Evolutionary conservation across 1,140 invertebrate genomes (phyloP).

Genomic region (Oncopodura yosiiana): DNA sequence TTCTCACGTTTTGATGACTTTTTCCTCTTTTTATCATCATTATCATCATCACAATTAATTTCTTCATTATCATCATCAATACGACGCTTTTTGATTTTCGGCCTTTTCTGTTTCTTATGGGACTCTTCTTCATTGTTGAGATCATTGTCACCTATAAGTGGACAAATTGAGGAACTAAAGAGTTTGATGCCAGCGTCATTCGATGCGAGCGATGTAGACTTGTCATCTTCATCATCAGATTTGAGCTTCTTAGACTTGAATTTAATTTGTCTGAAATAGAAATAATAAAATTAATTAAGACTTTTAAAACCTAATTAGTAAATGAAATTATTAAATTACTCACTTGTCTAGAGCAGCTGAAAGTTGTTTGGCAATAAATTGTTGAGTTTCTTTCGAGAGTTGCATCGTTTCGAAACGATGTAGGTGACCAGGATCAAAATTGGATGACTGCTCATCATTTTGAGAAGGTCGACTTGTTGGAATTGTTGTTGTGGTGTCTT

Average conservation of each 20-base stretch:
- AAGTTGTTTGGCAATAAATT: slow-evolving; percentile 28
- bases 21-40: slow-evolving; percentile 8
- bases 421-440: slow-evolving; percentile 16
- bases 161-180: slow-evolving; percentile 11
- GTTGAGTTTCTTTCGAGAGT: slow-evolving; percentile 16
- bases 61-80: not conserved
- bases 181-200: slow-evolving; percentile 24
- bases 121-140: not conserved
- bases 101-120: not conserved
- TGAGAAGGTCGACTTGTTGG: too few relatives aligned
- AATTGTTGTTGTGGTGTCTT: too few relatives aligned
- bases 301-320: not conserved
- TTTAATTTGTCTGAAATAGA: slow-evolving; percentile 4
- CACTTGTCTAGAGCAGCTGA: slow-evolving; percentile 22
- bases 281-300: not conserved
- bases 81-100: slow-evolving; percentile 8
- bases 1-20: not conserved
- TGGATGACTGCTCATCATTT: too few relatives aligned
- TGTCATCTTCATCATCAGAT: not conserved
- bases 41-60: slow-evolving; percentile 14
- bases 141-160: slow-evolving; percentile 2
- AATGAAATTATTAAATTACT: not conserved
- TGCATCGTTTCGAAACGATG: slow-evolving; percentile 13
- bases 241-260: not conserved
- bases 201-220: not conserved